These are phyloP conservation scores for Drosophila subquinaria DNA, from an alignment of 2,888 invertebrate species.

Conservation along the genomic window DNA sequence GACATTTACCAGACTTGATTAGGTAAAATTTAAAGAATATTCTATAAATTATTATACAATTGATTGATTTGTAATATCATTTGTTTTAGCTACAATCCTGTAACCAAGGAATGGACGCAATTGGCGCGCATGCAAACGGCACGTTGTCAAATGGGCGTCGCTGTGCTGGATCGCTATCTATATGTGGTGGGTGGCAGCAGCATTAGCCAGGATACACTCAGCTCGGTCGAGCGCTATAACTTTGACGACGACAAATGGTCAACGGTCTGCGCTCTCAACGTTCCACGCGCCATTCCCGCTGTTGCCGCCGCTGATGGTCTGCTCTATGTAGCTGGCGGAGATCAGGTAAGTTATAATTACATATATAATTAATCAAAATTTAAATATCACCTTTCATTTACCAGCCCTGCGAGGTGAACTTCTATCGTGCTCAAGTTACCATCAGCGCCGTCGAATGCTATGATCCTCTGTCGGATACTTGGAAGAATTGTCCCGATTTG, in stretches of 20 bases:
- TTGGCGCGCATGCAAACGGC: conserved; percentile 92
- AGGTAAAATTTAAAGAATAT: conserved; percentile 68
- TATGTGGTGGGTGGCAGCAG: conserved; percentile 96
- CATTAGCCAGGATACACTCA: conserved; percentile 91
- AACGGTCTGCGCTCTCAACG: conserved; percentile 90
- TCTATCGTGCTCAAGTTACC: conserved; percentile 94
- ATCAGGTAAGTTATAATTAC: conserved; percentile 86
- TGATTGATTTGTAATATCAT: neutral
- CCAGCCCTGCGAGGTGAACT: conserved; percentile 91
- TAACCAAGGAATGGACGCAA: conserved; percentile 91
- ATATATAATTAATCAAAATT: neutral
- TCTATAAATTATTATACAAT: neutral
- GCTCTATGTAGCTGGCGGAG: conserved; percentile 94
- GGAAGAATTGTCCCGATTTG: conserved; percentile 92
- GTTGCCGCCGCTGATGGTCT: conserved; percentile 93
- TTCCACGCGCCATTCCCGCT: conserved; percentile 93
- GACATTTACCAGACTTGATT: conserved; percentile 92
- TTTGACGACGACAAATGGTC: conserved; percentile 89
- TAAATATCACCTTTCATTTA: neutral
- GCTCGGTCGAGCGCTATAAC: conserved; percentile 90
- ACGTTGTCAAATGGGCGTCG: conserved; percentile 95
- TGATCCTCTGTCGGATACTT: conserved; percentile 91
- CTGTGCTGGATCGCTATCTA: conserved; percentile 92
- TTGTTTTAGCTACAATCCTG: conserved; percentile 90
- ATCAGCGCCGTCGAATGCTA: conserved; percentile 94